Evolutionary conservation across 2,113 vertebrate species (phyloP), one percentile per base, ranked within the genome.

Genomic region (Etheostoma cragini): DNA sequence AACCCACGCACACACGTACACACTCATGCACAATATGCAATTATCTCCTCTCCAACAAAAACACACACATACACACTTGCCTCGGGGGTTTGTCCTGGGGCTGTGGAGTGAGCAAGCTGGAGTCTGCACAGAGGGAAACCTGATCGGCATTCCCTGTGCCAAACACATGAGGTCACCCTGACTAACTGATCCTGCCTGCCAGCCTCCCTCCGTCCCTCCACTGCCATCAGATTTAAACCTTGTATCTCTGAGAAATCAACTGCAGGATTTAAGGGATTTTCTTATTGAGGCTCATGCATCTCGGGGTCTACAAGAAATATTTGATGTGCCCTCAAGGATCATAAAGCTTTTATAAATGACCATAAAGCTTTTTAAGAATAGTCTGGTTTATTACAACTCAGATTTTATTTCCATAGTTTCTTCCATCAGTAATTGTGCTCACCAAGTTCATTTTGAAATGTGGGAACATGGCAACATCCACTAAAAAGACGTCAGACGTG

Each of bases 161-260:
- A 94, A 91, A 93, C 90, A 84, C 90, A 94, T 95, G 93, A 94
- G 92, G 93, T 95, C 94, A 94, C 92, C 93, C 93, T 92, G 91
- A 92, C 81, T 89, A 89, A 90, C 85, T 88, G 88, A 87, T 86
- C 90, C 85, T 62, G 86, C 84, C 87, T 76, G 82, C 90, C 88
- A 80, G 72, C 85, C 73, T 60, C 72, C 66, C 78, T 63, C 80
- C 82, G 52, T 74, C 71, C 75, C 83, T 58, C 77, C 78, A 26
- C 72, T 47, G 56, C 60, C 17, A 73, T 81, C 85, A 61, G 47
- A 81, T 62, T 76, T 62, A 87, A 87, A 84, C 74, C 72, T 68
- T 30, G 64, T 58, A 72, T 86, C 77, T 71, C 49, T 24, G n/a
- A 33, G 54, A 82, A 80, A 84, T 49, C 69, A 53, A 83, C 69